Percentiles rank a stretch among this genome's conserved stretches.
These are phyloP conservation scores for Anhinga anhinga DNA, from an alignment of 2,113 vertebrate species.

Conservation along the genomic window DNA sequence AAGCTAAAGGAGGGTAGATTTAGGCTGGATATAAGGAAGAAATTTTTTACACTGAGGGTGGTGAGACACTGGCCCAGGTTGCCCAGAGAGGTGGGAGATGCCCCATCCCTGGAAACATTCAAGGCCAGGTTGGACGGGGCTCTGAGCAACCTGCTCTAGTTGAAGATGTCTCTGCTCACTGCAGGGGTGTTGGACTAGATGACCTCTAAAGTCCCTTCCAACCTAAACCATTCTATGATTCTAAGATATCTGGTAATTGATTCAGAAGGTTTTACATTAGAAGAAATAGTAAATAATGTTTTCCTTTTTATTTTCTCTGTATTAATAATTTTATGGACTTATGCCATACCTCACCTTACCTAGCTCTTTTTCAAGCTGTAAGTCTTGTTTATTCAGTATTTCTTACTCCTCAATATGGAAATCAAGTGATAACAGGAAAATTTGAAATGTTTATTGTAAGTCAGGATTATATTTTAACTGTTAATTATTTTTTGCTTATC, in stretches of 20 bases:
- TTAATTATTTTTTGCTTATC: not conserved
- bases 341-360: not conserved
- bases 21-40: no score
- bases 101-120: no score
- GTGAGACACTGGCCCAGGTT: no score
- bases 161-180: no score
- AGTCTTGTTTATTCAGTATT: not conserved
- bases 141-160: no score
- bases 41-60: no score
- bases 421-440: not conserved
- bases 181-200: no score
- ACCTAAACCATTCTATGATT: no score
- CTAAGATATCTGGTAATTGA: not conserved
- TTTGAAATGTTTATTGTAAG: not conserved
- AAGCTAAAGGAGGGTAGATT: no score
- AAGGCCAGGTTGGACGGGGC: no score
- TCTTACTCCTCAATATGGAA: not conserved
- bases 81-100: no score
- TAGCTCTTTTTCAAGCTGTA: not conserved
- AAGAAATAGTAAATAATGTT: not conserved
- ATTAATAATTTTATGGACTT: not conserved
- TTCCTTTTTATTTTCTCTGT: not conserved
- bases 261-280: not conserved
- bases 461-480: not conserved
- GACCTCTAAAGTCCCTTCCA: no score